These are phyloP conservation scores for Papilio polyxenes DNA, from an alignment of 1,140 invertebrate genomes.

Conservation along the genomic window DNA sequence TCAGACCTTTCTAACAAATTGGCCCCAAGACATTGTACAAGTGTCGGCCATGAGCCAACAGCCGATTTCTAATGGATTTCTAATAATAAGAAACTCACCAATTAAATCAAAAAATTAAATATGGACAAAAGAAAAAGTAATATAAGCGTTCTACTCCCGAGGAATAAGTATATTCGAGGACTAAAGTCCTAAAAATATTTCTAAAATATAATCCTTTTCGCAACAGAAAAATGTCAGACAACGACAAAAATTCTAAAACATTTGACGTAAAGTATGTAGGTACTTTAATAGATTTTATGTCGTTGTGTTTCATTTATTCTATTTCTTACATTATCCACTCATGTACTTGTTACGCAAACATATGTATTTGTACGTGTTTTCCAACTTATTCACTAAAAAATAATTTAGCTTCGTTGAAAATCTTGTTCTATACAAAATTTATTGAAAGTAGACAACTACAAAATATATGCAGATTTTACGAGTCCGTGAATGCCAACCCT, in stretches of 20 bases:
- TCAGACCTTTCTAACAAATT: constrained; percentile 67
- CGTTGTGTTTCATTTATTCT: not conserved
- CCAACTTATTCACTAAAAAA: not conserved
- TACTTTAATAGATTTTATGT: not conserved
- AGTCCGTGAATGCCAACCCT: not conserved
- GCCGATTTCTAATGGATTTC: constrained; percentile 18
- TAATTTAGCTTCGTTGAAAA: not conserved
- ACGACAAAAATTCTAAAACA: not conserved
- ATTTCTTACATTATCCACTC: not conserved
- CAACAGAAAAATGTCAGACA: not conserved
- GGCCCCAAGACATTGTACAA: constrained; percentile 37
- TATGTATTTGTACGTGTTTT: not conserved
- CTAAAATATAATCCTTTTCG: too few species aligned
- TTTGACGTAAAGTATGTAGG: not conserved
- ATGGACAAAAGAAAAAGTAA: not conserved
- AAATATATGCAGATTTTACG: not conserved
- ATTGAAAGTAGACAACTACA: not conserved
- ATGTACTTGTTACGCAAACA: not conserved
- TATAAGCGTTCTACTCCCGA: not conserved
- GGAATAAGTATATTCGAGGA: not conserved
- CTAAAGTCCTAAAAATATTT: not conserved
- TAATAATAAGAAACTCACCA: too few species aligned
- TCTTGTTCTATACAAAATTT: not conserved
- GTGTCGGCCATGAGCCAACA: constrained; percentile 1
- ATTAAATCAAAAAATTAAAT: too few species aligned